phyloP scores from a whole-genome alignment of 2,888 invertebrate species.

The Acleris holmiana region DNA sequence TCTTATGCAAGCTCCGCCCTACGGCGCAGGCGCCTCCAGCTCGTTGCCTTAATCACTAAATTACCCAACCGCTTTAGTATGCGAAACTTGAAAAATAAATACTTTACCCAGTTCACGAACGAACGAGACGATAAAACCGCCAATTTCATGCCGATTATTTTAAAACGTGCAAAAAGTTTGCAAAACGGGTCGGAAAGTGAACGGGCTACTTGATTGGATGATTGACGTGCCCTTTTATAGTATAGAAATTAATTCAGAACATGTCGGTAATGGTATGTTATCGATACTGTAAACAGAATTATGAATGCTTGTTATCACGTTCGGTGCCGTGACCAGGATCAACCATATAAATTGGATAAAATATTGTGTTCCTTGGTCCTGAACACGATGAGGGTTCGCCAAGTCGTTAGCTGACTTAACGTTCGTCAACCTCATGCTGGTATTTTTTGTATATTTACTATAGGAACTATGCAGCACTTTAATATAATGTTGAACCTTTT shows the following conservation, averaged over 20 bases:
- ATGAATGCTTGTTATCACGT: constrained; percentile 38
- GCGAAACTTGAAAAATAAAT: constrained; percentile 72
- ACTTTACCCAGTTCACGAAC: constrained; percentile 57
- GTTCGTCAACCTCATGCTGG: constrained; percentile 15
- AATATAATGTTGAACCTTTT: background rate
- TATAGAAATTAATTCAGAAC: constrained; percentile 53
- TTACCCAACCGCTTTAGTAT: constrained; percentile 63
- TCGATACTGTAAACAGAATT: constrained; percentile 65
- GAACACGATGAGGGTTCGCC: background rate
- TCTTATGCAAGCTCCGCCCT: constrained; percentile 42
- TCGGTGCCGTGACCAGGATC: constrained; percentile 9
- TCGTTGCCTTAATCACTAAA: constrained; percentile 74
- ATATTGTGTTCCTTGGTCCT: too few relatives aligned
- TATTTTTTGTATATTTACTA: background rate
- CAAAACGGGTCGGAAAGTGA: constrained; percentile 44
- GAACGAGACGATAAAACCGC: constrained; percentile 55
- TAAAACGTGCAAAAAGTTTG: constrained; percentile 41
- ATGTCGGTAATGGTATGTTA: constrained; percentile 57
- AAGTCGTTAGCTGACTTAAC: background rate
- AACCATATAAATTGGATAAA: too few relatives aligned
- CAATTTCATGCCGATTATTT: constrained; percentile 51
- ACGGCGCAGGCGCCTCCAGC: constrained; percentile 49
- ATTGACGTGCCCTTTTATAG: constrained; percentile 68
- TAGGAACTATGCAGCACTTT: constrained; percentile 3
- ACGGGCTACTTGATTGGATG: constrained; percentile 71